These are phyloP conservation scores for Vulpes vulpes DNA, from an alignment of 2,113 vertebrate genomes.

Conservation along the genomic window DNA sequence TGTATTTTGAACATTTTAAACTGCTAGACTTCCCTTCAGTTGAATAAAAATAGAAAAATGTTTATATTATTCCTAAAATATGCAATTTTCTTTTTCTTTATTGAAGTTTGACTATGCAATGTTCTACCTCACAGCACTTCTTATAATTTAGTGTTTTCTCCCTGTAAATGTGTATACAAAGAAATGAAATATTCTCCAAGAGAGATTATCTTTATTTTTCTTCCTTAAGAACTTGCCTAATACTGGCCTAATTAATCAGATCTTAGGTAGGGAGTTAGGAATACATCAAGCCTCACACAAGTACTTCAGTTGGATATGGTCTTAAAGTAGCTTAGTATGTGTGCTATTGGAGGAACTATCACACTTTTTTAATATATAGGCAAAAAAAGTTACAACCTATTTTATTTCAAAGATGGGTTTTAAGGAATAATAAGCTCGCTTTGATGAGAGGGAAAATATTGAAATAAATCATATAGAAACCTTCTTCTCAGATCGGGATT, in stretches of 20 bases:
- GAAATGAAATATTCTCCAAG: background rate
- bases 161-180: background rate
- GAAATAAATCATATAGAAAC: background rate
- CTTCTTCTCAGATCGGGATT: background rate
- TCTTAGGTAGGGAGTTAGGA: constrained; percentile 86
- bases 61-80: background rate
- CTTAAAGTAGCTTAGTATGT: constrained; percentile 87
- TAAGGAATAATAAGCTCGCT: background rate
- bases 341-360: background rate
- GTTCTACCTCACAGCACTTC: background rate
- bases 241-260: constrained; percentile 88
- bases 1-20: background rate
- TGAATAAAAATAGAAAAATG: background rate
- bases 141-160: background rate
- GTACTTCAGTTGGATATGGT: constrained; percentile 84
- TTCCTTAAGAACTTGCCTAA: constrained; percentile 45
- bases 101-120: background rate
- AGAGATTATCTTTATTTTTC: constrained; percentile 53
- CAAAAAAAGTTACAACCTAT: background rate
- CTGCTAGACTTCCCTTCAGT: background rate
- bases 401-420: background rate
- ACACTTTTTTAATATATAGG: background rate
- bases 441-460: constrained; percentile 1
- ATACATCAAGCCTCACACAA: constrained; percentile 84
- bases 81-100: background rate